Percentiles rank a stretch among this genome's conserved stretches.
Evolutionary conservation across 2,797 vertebrate species (phyloP).

Genomic region (Cyprinodon diabolis): DNA sequence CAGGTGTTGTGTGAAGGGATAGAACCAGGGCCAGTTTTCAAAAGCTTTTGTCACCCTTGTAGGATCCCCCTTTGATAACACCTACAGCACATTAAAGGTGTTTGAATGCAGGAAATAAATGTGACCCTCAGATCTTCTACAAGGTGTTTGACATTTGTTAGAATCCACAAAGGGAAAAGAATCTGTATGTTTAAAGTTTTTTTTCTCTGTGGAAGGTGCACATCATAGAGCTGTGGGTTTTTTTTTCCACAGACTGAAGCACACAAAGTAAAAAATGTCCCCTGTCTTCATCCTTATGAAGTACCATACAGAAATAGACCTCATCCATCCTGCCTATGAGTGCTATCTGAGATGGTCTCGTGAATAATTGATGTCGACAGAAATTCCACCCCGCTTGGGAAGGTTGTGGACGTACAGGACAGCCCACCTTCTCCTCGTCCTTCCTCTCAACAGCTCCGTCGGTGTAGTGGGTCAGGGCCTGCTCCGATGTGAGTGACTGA

Average conservation of each 20-base stretch:
- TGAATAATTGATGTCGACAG: constrained; percentile 82
- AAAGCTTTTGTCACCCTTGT: constrained; percentile 62
- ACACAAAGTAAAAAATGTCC: constrained; percentile 75
- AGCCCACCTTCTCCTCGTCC: constrained; percentile 61
- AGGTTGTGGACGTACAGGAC: constrained; percentile 63
- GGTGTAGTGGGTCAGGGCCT: constrained; percentile 55
- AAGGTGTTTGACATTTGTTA: constrained; percentile 66
- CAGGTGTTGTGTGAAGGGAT: constrained; percentile 32
- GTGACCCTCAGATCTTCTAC: constrained; percentile 54
- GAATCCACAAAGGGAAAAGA: constrained; percentile 44
- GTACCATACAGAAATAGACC: constrained; percentile 80
- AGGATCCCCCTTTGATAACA: constrained; percentile 48
- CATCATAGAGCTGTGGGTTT: constrained; percentile 36
- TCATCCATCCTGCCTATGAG: constrained; percentile 75
- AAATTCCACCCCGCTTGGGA: constrained; percentile 75
- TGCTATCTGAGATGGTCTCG: constrained; percentile 77
- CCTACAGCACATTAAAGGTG: constrained; percentile 60
- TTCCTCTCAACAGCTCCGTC: constrained; percentile 54
- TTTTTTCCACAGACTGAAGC: constrained; percentile 63
- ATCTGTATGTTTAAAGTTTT: constrained; percentile 57
- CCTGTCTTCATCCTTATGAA: constrained; percentile 77
- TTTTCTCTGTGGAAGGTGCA: constrained; percentile 49
- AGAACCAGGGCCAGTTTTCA: constrained; percentile 22
- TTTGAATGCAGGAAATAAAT: constrained; percentile 50
- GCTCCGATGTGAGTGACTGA: constrained; percentile 66